A percentile compares a stretch with the other conserved stretches of the same genome.
Evolutionary conservation across 2,797 vertebrate genomes (phyloP).

Genomic region (Halcyon smyrnensis): DNA sequence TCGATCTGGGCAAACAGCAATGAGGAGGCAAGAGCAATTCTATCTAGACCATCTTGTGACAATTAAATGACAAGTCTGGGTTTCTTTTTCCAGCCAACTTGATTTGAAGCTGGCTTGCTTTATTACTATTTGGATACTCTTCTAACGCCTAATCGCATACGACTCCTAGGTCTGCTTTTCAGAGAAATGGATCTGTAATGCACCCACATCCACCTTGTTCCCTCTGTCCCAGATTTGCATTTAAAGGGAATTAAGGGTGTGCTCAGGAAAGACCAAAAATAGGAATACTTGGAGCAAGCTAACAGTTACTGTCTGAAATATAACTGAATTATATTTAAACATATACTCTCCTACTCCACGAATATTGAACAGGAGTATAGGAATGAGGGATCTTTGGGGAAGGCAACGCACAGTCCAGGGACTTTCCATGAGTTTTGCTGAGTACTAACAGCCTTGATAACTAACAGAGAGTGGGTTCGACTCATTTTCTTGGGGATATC

Average conservation of each 20-base stretch:
- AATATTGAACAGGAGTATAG: background rate
- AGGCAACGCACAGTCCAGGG: background rate
- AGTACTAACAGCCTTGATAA: background rate
- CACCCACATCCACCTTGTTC: background rate
- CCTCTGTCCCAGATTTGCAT: slow-evolving; percentile 45
- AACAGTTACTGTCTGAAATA: background rate
- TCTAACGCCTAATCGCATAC: background rate
- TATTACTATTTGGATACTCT: background rate
- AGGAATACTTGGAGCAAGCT: slow-evolving; percentile 20
- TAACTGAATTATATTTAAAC: slow-evolving; percentile 12
- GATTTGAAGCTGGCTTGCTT: background rate
- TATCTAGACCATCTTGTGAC: background rate
- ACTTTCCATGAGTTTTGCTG: background rate
- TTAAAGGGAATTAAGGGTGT: slow-evolving; percentile 52
- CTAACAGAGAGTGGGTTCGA: background rate
- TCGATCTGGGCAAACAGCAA: background rate
- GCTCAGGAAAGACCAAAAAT: slow-evolving; percentile 28
- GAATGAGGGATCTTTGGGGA: background rate
- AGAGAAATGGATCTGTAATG: background rate
- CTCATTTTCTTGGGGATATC: background rate
- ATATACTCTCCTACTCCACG: background rate
- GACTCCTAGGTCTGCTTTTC: background rate
- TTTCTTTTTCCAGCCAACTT: background rate
- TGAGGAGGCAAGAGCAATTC: background rate
- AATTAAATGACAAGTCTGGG: background rate